Conservation (phyloP, 2,113 vertebrate species). For the Sarotherodon lohbergeri region DNA sequence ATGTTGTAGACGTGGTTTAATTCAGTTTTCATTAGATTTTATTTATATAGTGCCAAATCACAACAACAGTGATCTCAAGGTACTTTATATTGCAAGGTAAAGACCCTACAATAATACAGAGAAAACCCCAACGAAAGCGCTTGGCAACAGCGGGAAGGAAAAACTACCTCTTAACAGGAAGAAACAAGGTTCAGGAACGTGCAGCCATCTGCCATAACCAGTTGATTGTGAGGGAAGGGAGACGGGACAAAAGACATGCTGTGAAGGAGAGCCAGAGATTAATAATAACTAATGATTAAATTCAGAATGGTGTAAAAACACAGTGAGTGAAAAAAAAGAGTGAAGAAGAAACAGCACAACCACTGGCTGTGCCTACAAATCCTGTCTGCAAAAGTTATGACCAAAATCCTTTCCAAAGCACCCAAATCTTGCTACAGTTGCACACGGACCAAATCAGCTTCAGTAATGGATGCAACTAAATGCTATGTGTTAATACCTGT, state of each 20-base stretch:
- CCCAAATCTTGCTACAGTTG: neutral
- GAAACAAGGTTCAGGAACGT: neutral
- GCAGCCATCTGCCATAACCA: neutral
- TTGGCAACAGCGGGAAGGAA: neutral
- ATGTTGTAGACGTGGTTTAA: neutral
- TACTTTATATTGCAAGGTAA: neutral
- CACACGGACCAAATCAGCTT: neutral
- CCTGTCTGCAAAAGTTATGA: neutral
- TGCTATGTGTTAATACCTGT: neutral
- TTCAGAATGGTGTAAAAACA: neutral
- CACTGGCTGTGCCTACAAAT: neutral
- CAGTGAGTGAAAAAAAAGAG: fast-evolving
- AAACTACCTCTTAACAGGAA: neutral
- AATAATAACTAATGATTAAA: neutral
- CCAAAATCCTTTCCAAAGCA: neutral
- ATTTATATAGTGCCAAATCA: neutral
- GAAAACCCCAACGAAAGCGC: neutral
- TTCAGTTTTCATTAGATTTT: neutral
- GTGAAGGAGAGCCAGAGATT: neutral
- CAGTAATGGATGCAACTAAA: neutral
- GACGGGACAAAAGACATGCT: neutral
- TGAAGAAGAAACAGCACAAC: neutral
- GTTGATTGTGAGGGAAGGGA: neutral
- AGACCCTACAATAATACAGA: neutral
- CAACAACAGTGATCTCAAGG: neutral